A percentile compares a stretch with the other conserved stretches of the same genome.
Conservation (phyloP, 2,888 invertebrate genomes). For the Macrosiphum euphorbiae region DNA sequence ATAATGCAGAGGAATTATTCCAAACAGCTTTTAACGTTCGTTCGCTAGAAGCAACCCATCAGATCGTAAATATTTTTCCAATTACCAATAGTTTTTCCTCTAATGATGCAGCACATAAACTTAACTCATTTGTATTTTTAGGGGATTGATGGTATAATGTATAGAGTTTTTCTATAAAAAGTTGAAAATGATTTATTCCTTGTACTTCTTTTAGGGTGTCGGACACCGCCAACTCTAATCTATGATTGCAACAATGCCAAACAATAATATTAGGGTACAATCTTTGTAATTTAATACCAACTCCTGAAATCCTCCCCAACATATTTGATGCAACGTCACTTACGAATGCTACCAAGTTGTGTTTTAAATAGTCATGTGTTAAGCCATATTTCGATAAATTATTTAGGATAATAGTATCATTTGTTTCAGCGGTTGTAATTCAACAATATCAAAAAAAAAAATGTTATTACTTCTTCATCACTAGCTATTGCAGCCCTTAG, state of each 20-base stretch:
- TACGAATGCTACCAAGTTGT: not conserved
- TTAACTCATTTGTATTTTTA: not conserved
- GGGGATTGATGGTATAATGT: not conserved
- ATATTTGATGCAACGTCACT: not conserved
- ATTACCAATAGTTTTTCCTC: not conserved
- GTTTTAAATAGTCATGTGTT: not conserved
- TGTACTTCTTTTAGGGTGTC: not conserved
- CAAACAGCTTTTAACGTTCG: conserved; percentile 7
- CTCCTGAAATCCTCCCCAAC: not conserved
- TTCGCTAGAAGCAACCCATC: conserved; percentile 16
- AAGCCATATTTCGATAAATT: not conserved
- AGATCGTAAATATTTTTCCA: conserved; percentile 2
- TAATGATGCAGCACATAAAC: not conserved
- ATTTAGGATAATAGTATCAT: not conserved
- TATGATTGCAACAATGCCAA: conserved; percentile 16
- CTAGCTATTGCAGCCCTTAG: not conserved
- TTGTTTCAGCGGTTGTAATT: not conserved
- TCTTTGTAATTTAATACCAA: not conserved
- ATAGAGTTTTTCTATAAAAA: not conserved
- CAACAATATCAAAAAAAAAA: not conserved
- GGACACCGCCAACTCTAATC: not conserved
- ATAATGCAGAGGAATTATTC: not conserved
- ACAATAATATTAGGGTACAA: not conserved
- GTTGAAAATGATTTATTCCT: not conserved
- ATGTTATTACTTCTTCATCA: not conserved